Evolutionary conservation across 2,113 vertebrate genomes (phyloP).

Genomic region (Oncorhynchus gorbuscha): DNA sequence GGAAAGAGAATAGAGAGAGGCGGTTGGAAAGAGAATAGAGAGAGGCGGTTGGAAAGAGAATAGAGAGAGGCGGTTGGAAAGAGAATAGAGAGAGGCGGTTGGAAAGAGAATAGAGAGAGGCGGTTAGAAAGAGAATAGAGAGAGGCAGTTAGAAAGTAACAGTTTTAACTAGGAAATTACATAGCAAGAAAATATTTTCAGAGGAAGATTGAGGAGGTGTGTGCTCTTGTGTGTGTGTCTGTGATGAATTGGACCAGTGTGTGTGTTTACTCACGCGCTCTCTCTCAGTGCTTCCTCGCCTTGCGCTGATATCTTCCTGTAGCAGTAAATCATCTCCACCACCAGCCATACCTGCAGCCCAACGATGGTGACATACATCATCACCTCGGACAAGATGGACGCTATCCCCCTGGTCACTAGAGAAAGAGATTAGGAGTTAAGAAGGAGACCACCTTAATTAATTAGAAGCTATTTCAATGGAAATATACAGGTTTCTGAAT

Average conservation of each 20-base stretch:
- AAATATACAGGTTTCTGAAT: too few species aligned
- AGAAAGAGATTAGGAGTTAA: not conserved
- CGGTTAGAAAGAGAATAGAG: not conserved
- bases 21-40: not conserved
- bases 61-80: not conserved
- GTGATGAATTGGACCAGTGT: not conserved
- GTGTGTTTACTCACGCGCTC: slow-evolving; percentile 78
- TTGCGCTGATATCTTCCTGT: slow-evolving; percentile 83
- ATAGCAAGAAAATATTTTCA: not conserved
- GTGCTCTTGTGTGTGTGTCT: not conserved
- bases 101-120: not conserved
- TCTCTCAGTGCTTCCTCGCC: slow-evolving; percentile 83
- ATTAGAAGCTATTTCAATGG: not conserved
- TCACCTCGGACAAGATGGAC: slow-evolving; percentile 88
- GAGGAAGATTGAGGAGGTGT: not conserved
- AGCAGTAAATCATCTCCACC: slow-evolving; percentile 92
- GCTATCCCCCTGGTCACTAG: slow-evolving; percentile 81
- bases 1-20: not conserved
- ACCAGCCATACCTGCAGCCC: slow-evolving; percentile 88
- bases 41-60: too few species aligned
- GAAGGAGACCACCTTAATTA: not conserved
- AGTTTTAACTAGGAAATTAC: not conserved
- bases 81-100: not conserved
- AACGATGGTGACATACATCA: slow-evolving; percentile 92
- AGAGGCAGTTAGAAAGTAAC: not conserved